These are phyloP conservation scores for Ibidorhyncha struthersii DNA, from an alignment of 2,113 vertebrate genomes.

Conservation along the genomic window DNA sequence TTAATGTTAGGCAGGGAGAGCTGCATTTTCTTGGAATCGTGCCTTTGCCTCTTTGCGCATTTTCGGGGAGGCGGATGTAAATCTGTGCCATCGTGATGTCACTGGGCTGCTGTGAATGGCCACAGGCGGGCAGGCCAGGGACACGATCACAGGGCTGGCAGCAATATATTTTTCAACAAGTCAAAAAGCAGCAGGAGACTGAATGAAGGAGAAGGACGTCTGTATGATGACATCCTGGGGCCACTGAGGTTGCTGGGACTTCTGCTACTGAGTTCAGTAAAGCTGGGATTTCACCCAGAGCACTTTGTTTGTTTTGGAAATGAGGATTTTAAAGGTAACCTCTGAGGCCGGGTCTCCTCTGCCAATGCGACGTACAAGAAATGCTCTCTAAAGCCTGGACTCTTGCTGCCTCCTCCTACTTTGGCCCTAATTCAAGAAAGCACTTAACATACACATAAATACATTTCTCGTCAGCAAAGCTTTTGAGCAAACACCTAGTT, in stretches of 20 bases:
- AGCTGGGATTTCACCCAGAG: background rate
- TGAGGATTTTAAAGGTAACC: background rate
- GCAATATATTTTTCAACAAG: background rate
- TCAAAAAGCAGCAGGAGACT: background rate
- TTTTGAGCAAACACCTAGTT: background rate
- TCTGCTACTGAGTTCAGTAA: background rate
- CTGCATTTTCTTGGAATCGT: background rate
- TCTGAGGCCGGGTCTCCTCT: background rate
- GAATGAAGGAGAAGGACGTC: background rate
- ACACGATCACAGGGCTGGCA: background rate
- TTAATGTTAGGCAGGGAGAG: background rate
- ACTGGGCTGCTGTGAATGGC: background rate
- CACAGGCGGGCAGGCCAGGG: background rate
- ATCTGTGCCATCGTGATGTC: background rate
- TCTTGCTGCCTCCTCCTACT: background rate
- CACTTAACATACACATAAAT: slow-evolving; percentile 1
- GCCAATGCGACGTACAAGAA: background rate
- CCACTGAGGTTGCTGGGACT: background rate
- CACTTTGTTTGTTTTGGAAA: background rate
- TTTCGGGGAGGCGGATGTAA: background rate
- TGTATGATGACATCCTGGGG: background rate
- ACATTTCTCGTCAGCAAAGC: background rate
- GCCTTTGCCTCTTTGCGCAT: background rate
- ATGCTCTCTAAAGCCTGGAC: background rate
- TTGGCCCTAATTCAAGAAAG: slow-evolving; percentile 16